Evolutionary conservation across 2,888 invertebrate genomes (phyloP), one percentile per base, ranked within the genome.

Genomic region (Ennomos erosarius): DNA sequence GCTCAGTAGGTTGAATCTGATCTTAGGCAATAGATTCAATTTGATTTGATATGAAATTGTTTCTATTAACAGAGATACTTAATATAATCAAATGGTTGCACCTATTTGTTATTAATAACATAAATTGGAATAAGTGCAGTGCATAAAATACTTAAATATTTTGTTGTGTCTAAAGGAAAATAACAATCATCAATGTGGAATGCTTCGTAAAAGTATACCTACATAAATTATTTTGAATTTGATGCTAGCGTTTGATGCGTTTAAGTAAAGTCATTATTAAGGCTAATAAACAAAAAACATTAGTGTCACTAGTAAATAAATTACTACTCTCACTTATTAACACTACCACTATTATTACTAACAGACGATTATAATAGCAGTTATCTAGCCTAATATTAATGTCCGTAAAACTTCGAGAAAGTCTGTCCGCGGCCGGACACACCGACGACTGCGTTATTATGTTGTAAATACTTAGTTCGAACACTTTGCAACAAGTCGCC

Each of bases 391-490:
- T 70, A 69, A 73, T 71, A 67, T 71, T 65, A 74, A 64, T 65
- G 70, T 65, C 69, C 70, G 79, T 73, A 72, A 79, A 77, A 75
- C 67, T 61, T 62, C 81, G 84, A 82, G 84, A 85, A 84, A 83
- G 84, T 85, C 68, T 69, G 73, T 68, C 70, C 70, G 73, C 71
- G 71, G 76, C 78, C 81, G 79, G 81, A 74, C 78, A 74, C 64
- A 65, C 75, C 69, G 60, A 55, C 59, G 59, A 60, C 67, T 68
- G 71, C 59, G 74, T 71, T 73, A 73, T 81, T 81, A 71, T 88
- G 85, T 87, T 85, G 88, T 81, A 88, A 90, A 87, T 87, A 79
- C 79, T 79, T 76, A 78, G 75, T 74, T 81, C 75, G 79, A 83
- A 82, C 84, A 82, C 77, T 73, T 80, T 81, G 84, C 83, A 82